Percentiles rank a stretch among this genome's conserved stretches.
These are phyloP conservation scores for Electrona antarctica DNA, from an alignment of 2,113 vertebrate species.

Conservation along the genomic window DNA sequence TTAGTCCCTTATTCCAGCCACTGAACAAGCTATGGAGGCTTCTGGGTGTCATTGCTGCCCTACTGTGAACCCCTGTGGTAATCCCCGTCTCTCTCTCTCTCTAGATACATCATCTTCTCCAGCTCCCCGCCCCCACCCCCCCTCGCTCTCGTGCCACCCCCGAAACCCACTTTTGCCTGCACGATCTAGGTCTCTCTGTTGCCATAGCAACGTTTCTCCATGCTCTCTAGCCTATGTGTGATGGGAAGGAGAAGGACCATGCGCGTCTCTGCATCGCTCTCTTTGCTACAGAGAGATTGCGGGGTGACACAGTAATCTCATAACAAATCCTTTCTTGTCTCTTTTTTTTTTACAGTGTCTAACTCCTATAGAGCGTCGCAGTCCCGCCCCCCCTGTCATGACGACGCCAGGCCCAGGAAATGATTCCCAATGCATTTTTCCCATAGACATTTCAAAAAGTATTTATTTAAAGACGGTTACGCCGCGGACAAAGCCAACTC, in stretches of 20 bases:
- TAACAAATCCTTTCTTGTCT: too few species aligned
- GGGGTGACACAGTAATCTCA: too few species aligned
- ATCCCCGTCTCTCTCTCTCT: conserved; percentile 24
- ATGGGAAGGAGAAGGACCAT: conserved; percentile 36
- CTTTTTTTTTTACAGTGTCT: background rate
- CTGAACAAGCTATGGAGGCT: background rate
- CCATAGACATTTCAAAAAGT: too few species aligned
- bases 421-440: too few species aligned
- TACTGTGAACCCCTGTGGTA: conserved; percentile 23
- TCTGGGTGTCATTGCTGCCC: conserved; percentile 9
- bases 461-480: too few species aligned
- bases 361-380: too few species aligned
- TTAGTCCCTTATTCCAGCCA: background rate
- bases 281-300: background rate
- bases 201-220: conserved; percentile 66
- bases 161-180: conserved; percentile 44
- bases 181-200: conserved; percentile 57
- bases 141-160: conserved; percentile 27
- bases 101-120: background rate
- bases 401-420: too few species aligned
- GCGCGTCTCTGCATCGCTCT: conserved; percentile 29
- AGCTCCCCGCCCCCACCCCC: conserved; percentile 15
- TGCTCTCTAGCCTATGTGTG: conserved; percentile 36
- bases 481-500: too few species aligned
- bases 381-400: too few species aligned